phyloP scores from a whole-genome alignment of 1,140 invertebrate genomes.

The Drosophila ogumai region DNA sequence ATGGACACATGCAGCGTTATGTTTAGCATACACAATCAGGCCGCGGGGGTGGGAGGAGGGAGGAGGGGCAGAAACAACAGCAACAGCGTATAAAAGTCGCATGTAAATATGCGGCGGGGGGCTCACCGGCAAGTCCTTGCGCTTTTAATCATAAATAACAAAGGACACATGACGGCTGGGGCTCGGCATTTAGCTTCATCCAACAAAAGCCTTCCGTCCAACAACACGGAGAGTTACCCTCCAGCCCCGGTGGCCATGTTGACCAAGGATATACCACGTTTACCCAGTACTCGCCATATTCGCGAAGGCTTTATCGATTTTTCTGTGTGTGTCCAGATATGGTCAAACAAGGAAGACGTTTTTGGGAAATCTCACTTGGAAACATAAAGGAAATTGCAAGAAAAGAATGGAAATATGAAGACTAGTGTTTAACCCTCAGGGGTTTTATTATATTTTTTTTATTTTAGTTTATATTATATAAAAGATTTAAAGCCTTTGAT shows the following conservation, averaged over 20 bases:
- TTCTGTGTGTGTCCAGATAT: not conserved
- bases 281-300: conserved; percentile 1
- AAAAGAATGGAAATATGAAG: too few species aligned
- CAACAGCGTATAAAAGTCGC: conserved; percentile 4
- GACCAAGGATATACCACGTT: conserved; percentile 45
- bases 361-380: not conserved
- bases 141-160: conserved; percentile 83
- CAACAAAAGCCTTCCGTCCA: conserved; percentile 65
- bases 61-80: not conserved
- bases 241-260: conserved; percentile 52
- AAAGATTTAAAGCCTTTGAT: too few species aligned
- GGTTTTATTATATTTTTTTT: too few species aligned
- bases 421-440: too few species aligned
- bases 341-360: conserved; percentile 5
- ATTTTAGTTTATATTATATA: too few species aligned
- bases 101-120: conserved; percentile 47
- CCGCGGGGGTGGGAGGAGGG: conserved; percentile 3
- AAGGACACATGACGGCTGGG: conserved; percentile 76
- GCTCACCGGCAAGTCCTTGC: conserved; percentile 69
- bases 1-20: conserved; percentile 82
- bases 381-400: not conserved
- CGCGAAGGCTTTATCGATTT: conserved; percentile 1
- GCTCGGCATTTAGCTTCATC: conserved; percentile 72
- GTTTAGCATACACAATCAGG: conserved; percentile 76
- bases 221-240: conserved; percentile 32